Base-by-base conservation (phyloP, 2,888 invertebrate genomes). In the Tetramorium bicarinatum region DNA sequence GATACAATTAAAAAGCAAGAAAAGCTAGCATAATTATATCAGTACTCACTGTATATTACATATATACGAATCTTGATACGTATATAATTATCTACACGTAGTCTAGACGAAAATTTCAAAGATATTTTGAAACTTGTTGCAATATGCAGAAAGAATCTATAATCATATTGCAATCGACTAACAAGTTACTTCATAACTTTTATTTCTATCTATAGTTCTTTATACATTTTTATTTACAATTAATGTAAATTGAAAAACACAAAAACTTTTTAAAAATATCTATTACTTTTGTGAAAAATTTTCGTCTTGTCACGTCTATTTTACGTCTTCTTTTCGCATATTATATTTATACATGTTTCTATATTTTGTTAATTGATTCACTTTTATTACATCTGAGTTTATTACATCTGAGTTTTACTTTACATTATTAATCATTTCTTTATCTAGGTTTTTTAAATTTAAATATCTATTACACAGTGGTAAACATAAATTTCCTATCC, bases 1-100 rank as follows among this genome's bases (percentile, higher is more conserved):
- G 67, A 82, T 82, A 83, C 41, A 15, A 47, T 47, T 29, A 47
- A 18, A 64, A 29, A 67, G 47, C 8, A 66, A 47, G 18, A 34
- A 38, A 38, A 62, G 52, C 15, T 38, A 62, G 44, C 13, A 25
- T 61, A 72, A 61, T 9, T 44, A 34, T 15, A 41, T 1, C 11
- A 66, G 34, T 38, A 25, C 3, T 4, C 29, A 34, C 29, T 34
- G 29, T 34, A 34, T 4, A 34, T 34, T 34, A 34, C 29, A 0
- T 34, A 0, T 34, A 34, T 34, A 34, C 29, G 29, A 2, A 29
- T 29, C 4, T 34, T 34, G 29, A 25, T 21, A 21, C 0, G 2
- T 1, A 29, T 52, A n/a, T 44, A 29, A 77, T 49, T 66, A 8
- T 41, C 4, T 54, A 67, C 15, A 13, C 15, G 54, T 8, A 49